A percentile compares a stretch with the other conserved stretches of the same genome.
These are phyloP conservation scores for Mastomys coucha DNA, from an alignment of 2,113 vertebrate genomes.

Conservation along the genomic window DNA sequence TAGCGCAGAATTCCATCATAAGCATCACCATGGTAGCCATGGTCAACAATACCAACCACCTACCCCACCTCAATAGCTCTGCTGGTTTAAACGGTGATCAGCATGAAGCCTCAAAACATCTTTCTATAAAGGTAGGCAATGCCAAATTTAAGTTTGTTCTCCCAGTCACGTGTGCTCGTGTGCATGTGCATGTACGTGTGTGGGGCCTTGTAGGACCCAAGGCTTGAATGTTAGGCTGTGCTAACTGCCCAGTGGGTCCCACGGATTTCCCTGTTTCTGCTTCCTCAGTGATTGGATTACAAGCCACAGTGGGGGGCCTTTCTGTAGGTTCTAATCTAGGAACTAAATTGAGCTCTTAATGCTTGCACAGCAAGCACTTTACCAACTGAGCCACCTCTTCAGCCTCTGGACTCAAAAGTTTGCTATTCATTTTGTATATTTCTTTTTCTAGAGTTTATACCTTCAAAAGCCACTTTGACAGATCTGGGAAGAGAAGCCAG, in stretches of 20 bases:
- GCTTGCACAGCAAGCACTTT: background rate
- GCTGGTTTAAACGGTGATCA: background rate
- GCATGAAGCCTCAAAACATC: background rate
- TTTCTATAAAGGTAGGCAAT: slow-evolving; percentile 45
- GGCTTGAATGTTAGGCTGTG: background rate
- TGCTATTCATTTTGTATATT: background rate
- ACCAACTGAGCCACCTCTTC: background rate
- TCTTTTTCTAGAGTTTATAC: slow-evolving; percentile 5
- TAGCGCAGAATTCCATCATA: background rate
- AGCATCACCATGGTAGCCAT: slow-evolving; percentile 71
- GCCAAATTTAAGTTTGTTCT: background rate
- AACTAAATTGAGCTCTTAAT: background rate
- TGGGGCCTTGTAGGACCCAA: background rate
- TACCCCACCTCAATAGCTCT: slow-evolving; percentile 25
- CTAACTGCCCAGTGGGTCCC: background rate
- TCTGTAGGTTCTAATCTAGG: too few species aligned
- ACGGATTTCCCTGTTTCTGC: background rate
- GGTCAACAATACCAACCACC: slow-evolving; percentile 58
- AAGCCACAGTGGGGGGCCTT: background rate
- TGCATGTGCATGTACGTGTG: too few species aligned
- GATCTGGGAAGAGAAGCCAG: background rate
- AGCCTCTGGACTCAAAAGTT: background rate
- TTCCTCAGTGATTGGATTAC: background rate
- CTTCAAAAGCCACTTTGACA: background rate
- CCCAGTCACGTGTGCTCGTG: background rate